These are phyloP conservation scores for Spisula subtruncata DNA, from an alignment of 2,888 invertebrate genomes.

Conservation along the genomic window DNA sequence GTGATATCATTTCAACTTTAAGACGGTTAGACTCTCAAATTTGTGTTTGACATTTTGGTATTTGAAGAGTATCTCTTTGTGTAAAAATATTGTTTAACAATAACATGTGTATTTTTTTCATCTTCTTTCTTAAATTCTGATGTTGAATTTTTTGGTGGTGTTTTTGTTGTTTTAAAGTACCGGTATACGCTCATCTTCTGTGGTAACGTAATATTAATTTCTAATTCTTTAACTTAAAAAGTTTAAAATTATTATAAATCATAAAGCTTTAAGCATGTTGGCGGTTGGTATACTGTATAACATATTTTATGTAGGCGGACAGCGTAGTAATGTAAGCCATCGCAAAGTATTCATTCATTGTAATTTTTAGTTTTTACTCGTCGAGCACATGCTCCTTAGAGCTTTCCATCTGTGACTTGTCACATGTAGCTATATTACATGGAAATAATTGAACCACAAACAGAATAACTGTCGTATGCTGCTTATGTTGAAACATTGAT, in stretches of 20 bases:
- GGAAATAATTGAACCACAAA: background rate
- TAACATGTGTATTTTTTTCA: too few species aligned
- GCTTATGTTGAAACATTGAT: background rate
- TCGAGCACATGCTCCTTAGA: too few species aligned
- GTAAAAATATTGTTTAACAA: background rate
- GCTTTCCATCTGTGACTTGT: too few species aligned
- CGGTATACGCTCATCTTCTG: too few species aligned
- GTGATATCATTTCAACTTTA: background rate
- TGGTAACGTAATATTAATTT: background rate
- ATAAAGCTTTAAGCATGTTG: background rate
- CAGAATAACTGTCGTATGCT: background rate
- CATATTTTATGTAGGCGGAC: slow-evolving; percentile 43
- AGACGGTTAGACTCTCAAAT: too few species aligned
- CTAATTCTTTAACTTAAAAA: background rate
- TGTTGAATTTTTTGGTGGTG: background rate
- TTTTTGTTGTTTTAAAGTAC: background rate
- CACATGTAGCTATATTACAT: background rate
- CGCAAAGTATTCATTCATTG: background rate
- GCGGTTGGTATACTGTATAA: background rate
- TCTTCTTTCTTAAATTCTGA: background rate
- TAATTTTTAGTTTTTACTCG: background rate
- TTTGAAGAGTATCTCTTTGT: background rate
- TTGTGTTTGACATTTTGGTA: background rate
- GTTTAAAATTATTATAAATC: slow-evolving; percentile 25
- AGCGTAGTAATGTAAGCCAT: background rate